Evolutionary conservation across 2,113 vertebrate genomes (phyloP), one percentile per base, ranked within the genome.

Genomic region (Butorides virescens): DNA sequence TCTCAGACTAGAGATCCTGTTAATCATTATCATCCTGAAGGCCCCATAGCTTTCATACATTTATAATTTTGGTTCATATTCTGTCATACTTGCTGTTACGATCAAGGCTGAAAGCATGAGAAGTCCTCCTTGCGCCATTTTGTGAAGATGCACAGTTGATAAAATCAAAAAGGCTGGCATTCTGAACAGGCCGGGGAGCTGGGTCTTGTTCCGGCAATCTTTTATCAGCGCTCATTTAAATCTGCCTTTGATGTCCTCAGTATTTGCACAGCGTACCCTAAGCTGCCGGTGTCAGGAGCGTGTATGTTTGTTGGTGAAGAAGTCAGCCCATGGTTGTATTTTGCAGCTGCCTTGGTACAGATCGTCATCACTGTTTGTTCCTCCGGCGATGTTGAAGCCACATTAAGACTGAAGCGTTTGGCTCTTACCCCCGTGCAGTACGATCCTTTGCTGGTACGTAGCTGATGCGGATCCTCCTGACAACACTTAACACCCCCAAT

Each of bases 401-500:
- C 30, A 10, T 9, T 42, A 32, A 32, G 36, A 63, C 19, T 8
- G 27, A 39, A 71, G 23, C 22, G 10, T 84, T 86, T 74, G 72
- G 39, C 20, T 70, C 34, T 67, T 56, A 7, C 13, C 13, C 6
- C 7, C 11, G 2, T 71, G 37, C 44, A n/a, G 6, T 4, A 14
- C 11, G n/a, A 55, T 10, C 49, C 29, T 68, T 15, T 34, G 30
- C 46, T 86, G 56, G 8, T 8, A 2, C 2, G 19, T 5, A 80
- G 50, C 23, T 62, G 34, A 8, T n/a, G 34, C 1, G 10, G 59
- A 52, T 56, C 13, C 30, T 87, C 37, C 39, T 16, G 61, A 34
- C 10, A 58, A 25, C 20, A 1, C 56, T 55, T 76, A 32, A 29
- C 9, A 9, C 3, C 9, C 9, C 3, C 4, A 18, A 3, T 3